phyloP scores from a whole-genome alignment of 2,888 invertebrate species.

The Mythimna loreyi region DNA sequence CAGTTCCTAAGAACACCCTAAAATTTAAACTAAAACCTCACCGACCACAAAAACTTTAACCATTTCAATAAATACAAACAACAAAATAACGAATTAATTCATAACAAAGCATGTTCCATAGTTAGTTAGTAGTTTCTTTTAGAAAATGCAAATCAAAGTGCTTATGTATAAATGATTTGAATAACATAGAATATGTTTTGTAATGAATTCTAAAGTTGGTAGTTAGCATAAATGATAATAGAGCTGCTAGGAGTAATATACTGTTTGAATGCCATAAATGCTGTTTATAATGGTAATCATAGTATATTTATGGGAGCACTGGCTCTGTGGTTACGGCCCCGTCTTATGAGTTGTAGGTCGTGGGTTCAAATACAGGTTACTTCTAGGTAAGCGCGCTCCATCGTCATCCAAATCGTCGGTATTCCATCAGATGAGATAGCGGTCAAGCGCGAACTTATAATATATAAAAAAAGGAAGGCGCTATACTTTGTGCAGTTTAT shows the following conservation, averaged over 20 bases:
- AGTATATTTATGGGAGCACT: constrained; percentile 36
- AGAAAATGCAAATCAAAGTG: constrained; percentile 46
- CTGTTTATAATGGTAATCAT: constrained; percentile 41
- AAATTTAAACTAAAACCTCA: background rate
- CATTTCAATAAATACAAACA: background rate
- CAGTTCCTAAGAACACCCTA: background rate
- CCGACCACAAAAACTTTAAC: background rate
- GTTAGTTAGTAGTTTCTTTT: constrained; percentile 15
- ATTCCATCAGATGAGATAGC: no score
- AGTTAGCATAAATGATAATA: constrained; percentile 52
- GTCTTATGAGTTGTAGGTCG: no score
- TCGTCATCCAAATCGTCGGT: no score
- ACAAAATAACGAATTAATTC: constrained; percentile 20
- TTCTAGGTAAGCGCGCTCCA: no score
- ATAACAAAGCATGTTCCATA: constrained; percentile 3
- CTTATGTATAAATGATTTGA: constrained; percentile 47
- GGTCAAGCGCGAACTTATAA: no score
- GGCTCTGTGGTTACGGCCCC: no score
- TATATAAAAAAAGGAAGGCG: no score
- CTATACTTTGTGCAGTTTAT: no score
- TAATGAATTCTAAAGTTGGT: constrained; percentile 54
- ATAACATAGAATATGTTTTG: constrained; percentile 48
- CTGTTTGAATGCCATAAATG: constrained; percentile 47
- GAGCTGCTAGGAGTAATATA: constrained; percentile 51
- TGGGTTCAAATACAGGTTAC: no score